Conservation (phyloP, 2,888 invertebrate genomes). For the Cremastinae sp. region DNA sequence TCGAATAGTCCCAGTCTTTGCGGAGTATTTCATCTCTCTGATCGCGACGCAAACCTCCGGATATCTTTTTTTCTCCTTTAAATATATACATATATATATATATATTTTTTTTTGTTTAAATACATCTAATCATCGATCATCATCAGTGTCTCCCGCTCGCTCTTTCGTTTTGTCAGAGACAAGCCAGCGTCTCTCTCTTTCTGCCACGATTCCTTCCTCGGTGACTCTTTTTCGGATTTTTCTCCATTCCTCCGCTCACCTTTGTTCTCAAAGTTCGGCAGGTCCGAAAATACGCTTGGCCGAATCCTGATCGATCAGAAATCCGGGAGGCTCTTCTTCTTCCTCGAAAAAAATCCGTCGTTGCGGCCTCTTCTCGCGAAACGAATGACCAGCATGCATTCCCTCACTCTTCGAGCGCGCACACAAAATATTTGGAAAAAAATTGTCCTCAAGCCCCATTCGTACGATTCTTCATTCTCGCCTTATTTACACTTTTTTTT, state of each 20-base stretch:
- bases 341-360: constrained; percentile 25
- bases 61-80: neutral
- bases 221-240: constrained; percentile 3
- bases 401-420: constrained; percentile 5
- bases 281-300: constrained; percentile 9
- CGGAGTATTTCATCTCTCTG: constrained; percentile 1
- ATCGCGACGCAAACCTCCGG: constrained; percentile 13
- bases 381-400: constrained; percentile 52
- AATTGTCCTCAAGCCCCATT: constrained; percentile 16
- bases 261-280: constrained; percentile 15
- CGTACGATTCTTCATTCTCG: neutral
- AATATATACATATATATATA: constrained; percentile 6
- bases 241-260: neutral
- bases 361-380: constrained; percentile 30
- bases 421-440: constrained; percentile 8
- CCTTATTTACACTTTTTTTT: constrained; percentile 44
- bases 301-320: constrained; percentile 19
- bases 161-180: constrained; percentile 35
- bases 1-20: constrained; percentile 30
- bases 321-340: constrained; percentile 1
- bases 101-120: constrained; percentile 16
- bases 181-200: constrained; percentile 52
- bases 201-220: constrained; percentile 37
- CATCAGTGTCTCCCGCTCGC: constrained; percentile 27
- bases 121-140: constrained; percentile 25